These are phyloP conservation scores for Cynocephalus volans DNA, from an alignment of 2,113 vertebrate species.

Conservation along the genomic window DNA sequence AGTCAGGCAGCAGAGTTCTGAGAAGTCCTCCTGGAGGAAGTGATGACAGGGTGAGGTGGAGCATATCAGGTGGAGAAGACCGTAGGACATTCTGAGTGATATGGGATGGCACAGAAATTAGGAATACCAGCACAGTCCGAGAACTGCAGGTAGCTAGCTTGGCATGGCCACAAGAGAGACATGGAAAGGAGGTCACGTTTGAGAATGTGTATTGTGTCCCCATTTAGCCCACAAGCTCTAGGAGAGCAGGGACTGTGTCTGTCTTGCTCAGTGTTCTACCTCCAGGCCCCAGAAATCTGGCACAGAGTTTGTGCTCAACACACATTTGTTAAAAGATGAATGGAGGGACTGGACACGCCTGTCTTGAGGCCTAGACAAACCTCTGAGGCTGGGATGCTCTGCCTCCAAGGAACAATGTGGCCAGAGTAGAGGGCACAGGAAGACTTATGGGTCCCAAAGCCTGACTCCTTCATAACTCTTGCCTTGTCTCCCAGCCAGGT, in stretches of 20 bases:
- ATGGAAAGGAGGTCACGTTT: fast-evolving
- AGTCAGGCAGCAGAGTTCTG: not conserved
- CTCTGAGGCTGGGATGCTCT: not conserved
- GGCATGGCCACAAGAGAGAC: too few relatives aligned
- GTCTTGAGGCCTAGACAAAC: not conserved
- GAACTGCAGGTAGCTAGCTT: too few relatives aligned
- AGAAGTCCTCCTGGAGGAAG: not conserved
- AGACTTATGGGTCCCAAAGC: fast-evolving
- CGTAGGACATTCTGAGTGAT: not conserved
- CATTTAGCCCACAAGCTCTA: not conserved
- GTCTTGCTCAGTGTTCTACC: not conserved
- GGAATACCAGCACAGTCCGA: too few relatives aligned
- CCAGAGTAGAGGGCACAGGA: not conserved
- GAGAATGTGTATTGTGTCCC: not conserved
- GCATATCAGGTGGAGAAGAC: not conserved
- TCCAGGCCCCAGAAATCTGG: not conserved
- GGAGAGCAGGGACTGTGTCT: not conserved
- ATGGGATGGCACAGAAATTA: not conserved
- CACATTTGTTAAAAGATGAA: not conserved
- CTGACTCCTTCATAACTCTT: not conserved
- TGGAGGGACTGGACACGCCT: not conserved
- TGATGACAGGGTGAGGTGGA: not conserved
- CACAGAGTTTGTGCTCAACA: not conserved
- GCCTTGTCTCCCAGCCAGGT: conserved; percentile 87
- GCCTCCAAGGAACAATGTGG: not conserved